phyloP scores from a whole-genome alignment of 2,797 vertebrate species.

The Cichlasoma orientale region DNA sequence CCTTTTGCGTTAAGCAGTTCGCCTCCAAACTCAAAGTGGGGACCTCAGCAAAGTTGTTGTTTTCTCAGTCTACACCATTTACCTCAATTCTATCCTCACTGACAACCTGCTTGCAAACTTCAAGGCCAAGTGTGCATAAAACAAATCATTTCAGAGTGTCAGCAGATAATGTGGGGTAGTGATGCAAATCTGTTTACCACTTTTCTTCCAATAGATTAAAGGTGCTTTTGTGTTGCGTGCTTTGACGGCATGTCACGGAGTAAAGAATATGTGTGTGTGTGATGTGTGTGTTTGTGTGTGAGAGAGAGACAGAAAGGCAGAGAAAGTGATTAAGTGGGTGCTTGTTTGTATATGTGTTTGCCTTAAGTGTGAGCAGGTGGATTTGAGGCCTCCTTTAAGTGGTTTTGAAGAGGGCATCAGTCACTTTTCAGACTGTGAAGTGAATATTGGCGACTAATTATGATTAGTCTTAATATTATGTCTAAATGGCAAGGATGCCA shows the following conservation, averaged over 20 bases:
- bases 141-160: slow-evolving; percentile 85
- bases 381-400: slow-evolving; percentile 51
- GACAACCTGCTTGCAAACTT: slow-evolving; percentile 84
- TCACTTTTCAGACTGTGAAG: slow-evolving; percentile 42
- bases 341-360: slow-evolving; percentile 58
- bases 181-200: slow-evolving; percentile 85
- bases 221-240: slow-evolving; percentile 77
- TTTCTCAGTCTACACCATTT: slow-evolving; percentile 82
- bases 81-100: slow-evolving; percentile 87
- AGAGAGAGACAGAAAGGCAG: slow-evolving; percentile 43
- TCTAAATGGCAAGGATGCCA: slow-evolving; percentile 3
- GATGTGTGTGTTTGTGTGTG: slow-evolving; percentile 41
- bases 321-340: slow-evolving; percentile 61
- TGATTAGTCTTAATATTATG: slow-evolving; percentile 29
- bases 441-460: slow-evolving; percentile 38
- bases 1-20: slow-evolving; percentile 78
- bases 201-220: slow-evolving; percentile 79
- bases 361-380: slow-evolving; percentile 59
- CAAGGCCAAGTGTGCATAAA: slow-evolving; percentile 83
- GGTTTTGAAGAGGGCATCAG: slow-evolving; percentile 51
- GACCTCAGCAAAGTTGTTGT: slow-evolving; percentile 87
- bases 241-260: slow-evolving; percentile 76
- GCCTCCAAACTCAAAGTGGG: slow-evolving; percentile 81
- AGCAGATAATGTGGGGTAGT: slow-evolving; percentile 82
- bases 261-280: slow-evolving; percentile 63